Percentiles rank a stretch among this genome's conserved stretches.
Conservation (phyloP, 1,140 invertebrate species). For the Papilio polytes region DNA sequence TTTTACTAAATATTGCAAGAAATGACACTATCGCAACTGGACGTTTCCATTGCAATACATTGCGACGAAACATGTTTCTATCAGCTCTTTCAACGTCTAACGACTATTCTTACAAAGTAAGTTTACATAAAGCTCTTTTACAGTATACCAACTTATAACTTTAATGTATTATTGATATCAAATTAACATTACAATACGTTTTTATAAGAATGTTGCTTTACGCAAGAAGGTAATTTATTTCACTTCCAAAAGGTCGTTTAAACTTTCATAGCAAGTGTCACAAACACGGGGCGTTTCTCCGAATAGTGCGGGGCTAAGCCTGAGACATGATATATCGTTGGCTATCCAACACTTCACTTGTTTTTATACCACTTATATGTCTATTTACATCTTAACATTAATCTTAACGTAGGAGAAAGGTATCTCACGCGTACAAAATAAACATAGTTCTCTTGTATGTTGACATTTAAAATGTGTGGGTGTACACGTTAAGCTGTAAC, state of each 20-base stretch:
- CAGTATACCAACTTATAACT: background rate
- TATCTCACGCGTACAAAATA: background rate
- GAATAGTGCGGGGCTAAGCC: conserved; percentile 44
- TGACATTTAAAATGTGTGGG: background rate
- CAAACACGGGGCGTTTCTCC: conserved; percentile 42
- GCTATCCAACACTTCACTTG: conserved; percentile 56
- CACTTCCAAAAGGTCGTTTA: conserved; percentile 63
- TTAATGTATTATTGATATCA: background rate
- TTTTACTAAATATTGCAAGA: conserved; percentile 43
- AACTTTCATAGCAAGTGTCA: conserved; percentile 69
- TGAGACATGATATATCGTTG: conserved; percentile 66
- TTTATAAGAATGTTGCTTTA: background rate
- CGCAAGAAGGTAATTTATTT: conserved; percentile 58
- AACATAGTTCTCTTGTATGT: background rate
- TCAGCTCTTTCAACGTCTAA: background rate
- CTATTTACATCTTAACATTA: conserved; percentile 55
- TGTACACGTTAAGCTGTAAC: background rate
- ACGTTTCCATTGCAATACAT: background rate
- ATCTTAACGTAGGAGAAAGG: conserved; percentile 50
- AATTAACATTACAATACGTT: background rate
- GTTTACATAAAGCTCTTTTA: background rate
- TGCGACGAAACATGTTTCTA: background rate
- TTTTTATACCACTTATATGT: conserved; percentile 73
- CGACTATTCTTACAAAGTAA: background rate
- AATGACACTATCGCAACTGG: conserved; percentile 42